Evolutionary conservation across 1,140 invertebrate species (phyloP).

Genomic region (Chironomus striatipennis): DNA sequence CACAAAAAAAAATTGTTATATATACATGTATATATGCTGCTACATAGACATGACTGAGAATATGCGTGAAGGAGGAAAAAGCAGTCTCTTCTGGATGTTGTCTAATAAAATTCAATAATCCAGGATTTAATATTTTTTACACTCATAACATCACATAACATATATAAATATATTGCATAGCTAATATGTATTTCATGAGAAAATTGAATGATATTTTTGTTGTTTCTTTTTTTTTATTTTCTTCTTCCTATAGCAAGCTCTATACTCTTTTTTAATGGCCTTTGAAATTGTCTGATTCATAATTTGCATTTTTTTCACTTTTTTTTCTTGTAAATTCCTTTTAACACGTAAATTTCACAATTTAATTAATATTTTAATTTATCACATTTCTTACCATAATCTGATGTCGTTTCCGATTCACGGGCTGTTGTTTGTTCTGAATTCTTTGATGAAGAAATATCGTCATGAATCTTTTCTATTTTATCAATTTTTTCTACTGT

Average conservation of each 20-base stretch:
- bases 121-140: background rate
- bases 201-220: slow-evolving; percentile 7
- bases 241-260: background rate
- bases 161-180: background rate
- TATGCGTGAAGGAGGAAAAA: background rate
- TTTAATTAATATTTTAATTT: background rate
- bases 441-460: background rate
- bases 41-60: background rate
- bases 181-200: background rate
- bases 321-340: no score
- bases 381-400: background rate
- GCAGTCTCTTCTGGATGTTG: background rate
- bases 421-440: background rate
- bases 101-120: background rate
- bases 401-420: background rate
- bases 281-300: background rate
- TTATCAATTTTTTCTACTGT: slow-evolving; percentile 4
- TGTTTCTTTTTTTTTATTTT: no score
- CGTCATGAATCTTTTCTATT: slow-evolving; percentile 12
- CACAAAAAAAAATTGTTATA: background rate
- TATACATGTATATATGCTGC: background rate
- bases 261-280: background rate
- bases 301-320: background rate
- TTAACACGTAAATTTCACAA: no score
- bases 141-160: background rate